Percentiles rank a stretch among this genome's conserved stretches.
Evolutionary conservation across 2,888 invertebrate species (phyloP).

Genomic region (Ophraella communa): DNA sequence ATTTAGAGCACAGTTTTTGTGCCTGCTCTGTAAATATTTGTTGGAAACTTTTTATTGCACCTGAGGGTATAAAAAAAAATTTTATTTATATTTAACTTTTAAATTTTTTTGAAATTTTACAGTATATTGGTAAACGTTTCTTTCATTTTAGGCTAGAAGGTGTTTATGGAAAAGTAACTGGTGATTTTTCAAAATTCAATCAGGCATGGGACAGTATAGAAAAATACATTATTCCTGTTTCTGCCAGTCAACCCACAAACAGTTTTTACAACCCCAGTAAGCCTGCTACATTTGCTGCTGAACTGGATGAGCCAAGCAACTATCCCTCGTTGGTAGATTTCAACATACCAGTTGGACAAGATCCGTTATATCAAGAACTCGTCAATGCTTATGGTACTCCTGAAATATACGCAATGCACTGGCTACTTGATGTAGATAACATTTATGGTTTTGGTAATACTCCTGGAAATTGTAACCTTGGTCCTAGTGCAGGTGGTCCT

Average conservation of each 20-base stretch:
- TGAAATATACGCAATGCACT: conserved; percentile 43
- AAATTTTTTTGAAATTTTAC: too few species aligned
- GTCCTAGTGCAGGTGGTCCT: conserved; percentile 38
- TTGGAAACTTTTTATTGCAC: too few species aligned
- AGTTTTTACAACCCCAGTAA: conserved; percentile 36
- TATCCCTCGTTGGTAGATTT: conserved; percentile 38
- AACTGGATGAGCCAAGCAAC: conserved; percentile 37
- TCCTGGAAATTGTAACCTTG: conserved; percentile 34
- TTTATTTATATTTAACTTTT: too few species aligned
- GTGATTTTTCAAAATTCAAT: conserved; percentile 43
- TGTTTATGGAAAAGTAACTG: conserved; percentile 38
- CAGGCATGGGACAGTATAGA: conserved; percentile 41
- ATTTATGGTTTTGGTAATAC: conserved; percentile 43
- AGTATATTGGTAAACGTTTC: too few species aligned
- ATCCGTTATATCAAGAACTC: conserved; percentile 41
- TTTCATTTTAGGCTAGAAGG: conserved; percentile 35
- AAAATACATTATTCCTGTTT: conserved; percentile 40
- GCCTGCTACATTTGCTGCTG: conserved; percentile 42
- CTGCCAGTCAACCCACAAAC: conserved; percentile 38
- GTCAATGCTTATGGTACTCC: conserved; percentile 35
- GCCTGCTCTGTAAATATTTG: too few species aligned
- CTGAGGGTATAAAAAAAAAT: too few species aligned
- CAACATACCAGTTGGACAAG: conserved; percentile 36
- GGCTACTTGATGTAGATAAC: conserved; percentile 44
- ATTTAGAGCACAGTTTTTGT: too few species aligned